These are phyloP conservation scores for Drosophila kanapiae DNA, from an alignment of 1,140 invertebrate genomes.

Conservation along the genomic window DNA sequence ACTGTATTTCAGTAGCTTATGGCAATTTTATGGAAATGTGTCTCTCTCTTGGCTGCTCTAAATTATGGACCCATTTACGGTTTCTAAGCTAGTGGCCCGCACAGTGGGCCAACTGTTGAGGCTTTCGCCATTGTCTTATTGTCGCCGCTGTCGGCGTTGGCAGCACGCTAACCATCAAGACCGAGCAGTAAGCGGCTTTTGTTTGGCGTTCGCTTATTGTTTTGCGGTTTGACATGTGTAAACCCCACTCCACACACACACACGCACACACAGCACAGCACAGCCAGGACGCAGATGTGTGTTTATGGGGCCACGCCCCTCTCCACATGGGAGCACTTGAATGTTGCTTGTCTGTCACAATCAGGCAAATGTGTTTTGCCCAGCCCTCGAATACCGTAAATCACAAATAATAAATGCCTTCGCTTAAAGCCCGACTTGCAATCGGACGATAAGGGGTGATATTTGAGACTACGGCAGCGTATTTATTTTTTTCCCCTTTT, in stretches of 20 bases:
- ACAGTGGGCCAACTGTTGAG: constrained; percentile 45
- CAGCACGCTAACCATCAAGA: constrained; percentile 43
- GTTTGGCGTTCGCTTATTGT: constrained; percentile 62
- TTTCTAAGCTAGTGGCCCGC: constrained; percentile 20
- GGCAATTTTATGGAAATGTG: neutral
- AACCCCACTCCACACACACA: constrained; percentile 19
- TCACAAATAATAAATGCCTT: constrained; percentile 49
- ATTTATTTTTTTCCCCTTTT: neutral
- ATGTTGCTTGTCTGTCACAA: constrained; percentile 68
- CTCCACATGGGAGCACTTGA: constrained; percentile 56
- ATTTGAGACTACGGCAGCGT: neutral
- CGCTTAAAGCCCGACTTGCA: constrained; percentile 43
- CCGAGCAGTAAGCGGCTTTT: constrained; percentile 55
- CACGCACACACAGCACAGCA: constrained; percentile 1
- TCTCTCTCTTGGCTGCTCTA: neutral
- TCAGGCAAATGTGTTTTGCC: constrained; percentile 67
- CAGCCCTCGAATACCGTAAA: constrained; percentile 27
- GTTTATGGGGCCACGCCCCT: constrained; percentile 28
- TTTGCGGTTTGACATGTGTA: constrained; percentile 65
- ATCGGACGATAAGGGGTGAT: constrained; percentile 4
- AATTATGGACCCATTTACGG: constrained; percentile 2
- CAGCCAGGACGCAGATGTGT: constrained; percentile 8
- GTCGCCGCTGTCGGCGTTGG: constrained; percentile 26
- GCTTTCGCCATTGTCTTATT: constrained; percentile 36
- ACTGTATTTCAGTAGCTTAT: neutral